Evolutionary conservation across 2,113 vertebrate genomes (phyloP), one percentile per base, ranked within the genome.

Genomic region (Gopherus evgoodei): DNA sequence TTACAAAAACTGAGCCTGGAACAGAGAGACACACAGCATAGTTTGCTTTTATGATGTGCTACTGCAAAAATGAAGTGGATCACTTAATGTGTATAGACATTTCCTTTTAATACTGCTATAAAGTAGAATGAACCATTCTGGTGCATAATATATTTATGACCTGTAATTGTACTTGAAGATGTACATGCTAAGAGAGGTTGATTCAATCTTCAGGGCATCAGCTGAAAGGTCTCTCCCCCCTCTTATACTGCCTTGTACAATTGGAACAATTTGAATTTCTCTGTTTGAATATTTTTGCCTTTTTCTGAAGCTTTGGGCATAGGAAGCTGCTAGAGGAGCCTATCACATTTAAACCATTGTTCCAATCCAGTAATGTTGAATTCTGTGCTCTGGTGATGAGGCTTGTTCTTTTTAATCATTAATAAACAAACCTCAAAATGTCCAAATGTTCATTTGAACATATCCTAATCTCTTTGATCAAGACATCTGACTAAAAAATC

Each of bases 381-480:
- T 80, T 83, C 2, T 0, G 4, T 1, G 0, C 35, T 42, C 57
- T 87, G 13, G 38, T 81, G 50, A 49, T 93, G 54, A 81, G 62
- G 35, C 1, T 47, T 69, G 0, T 83, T 4, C 24, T 7, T 65
- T 89, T 90, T 24, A 31, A 81, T 25, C n/a, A 11, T 3, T 82
- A 59, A 78, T 4, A 1, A 4, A 1, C 81, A 47, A 84, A 79
- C 79, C 79, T 81, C 54, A 80, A 69, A 93, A 87, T 5, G 4
- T 69, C 54, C 83, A 6, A 0, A 49, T 80, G 57, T 81, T 92
- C 38, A 24, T 42, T 93, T 95, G 81, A 42, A 38, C 53, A 78
- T 84, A 82, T 84, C n/a, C 5, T 6, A 29, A 65, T 89, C 59
- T 90, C 82, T 95, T 87, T 94, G 90, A 95, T 93, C 59, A 82